Percentiles rank a stretch among this genome's conserved stretches.
phyloP scores from a whole-genome alignment of 2,888 invertebrate genomes.

The Camponotus fellah region DNA sequence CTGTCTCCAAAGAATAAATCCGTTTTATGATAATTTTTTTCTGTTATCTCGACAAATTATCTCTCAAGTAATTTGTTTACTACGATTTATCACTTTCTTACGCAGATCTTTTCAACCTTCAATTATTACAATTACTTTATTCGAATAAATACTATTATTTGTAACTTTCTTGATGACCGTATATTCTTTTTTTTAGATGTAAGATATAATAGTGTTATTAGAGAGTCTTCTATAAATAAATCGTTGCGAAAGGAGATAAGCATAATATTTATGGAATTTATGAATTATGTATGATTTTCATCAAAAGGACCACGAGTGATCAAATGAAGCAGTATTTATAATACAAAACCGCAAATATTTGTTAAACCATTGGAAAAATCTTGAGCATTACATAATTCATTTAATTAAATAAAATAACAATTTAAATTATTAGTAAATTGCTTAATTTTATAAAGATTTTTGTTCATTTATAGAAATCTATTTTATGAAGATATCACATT shows the following conservation, averaged over 20 bases:
- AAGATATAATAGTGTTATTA: slow-evolving; percentile 59
- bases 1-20: slow-evolving; percentile 28
- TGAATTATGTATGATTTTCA: slow-evolving; percentile 64
- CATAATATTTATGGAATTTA: slow-evolving; percentile 57
- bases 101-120: neutral
- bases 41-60: neutral
- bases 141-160: neutral
- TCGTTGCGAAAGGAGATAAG: slow-evolving; percentile 39
- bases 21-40: slow-evolving; percentile 19
- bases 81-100: neutral
- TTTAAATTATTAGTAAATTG: too few relatives aligned
- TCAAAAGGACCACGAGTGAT: slow-evolving; percentile 22
- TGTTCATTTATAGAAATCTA: neutral
- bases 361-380: neutral
- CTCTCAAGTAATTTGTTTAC: slow-evolving; percentile 8
- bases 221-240: slow-evolving; percentile 64
- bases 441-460: too few relatives aligned
- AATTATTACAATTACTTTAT: neutral
- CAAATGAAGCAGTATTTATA: slow-evolving; percentile 24
- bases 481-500: neutral
- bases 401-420: neutral
- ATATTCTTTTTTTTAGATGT: slow-evolving; percentile 52
- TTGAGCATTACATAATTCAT: neutral
- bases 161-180: slow-evolving; percentile 40
- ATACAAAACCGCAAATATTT: slow-evolving; percentile 9